Evolutionary conservation across 1,140 invertebrate species (phyloP), one percentile per base, ranked within the genome.

Genomic region (Homalodisca vitripennis): DNA sequence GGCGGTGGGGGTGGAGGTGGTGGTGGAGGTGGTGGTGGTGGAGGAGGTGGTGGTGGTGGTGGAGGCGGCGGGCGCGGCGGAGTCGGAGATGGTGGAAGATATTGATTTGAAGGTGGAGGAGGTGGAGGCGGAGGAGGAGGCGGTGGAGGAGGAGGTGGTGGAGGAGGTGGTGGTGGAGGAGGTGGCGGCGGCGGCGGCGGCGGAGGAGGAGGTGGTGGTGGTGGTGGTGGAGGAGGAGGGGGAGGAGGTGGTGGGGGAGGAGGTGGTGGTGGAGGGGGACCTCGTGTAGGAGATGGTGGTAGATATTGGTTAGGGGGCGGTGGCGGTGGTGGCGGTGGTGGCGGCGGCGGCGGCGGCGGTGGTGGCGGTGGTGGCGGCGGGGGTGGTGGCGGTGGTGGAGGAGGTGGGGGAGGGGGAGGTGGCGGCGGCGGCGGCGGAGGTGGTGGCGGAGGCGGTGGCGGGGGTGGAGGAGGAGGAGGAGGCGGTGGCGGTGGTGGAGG

Each of bases 1-100:
- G 2, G 1, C 17, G 29, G 12, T 22, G 29, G 62, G 17, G 30
- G 29, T 17, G 62, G 13, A 3, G 30, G 13, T 6, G 62, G 30
- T 1, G 13, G 30, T 22, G 62, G 10, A 46, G 3, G 62, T 20
- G 31, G 2, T 27, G 24, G 17, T 53, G 41, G 66, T 22, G 22
- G 66, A 46, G 22, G 34, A 67, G 30, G 20, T 24, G 34, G 34
- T 41, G 46, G 66, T 30, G 41, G 66, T 14, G 30, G 66, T 29
- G 66, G 66, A 29, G 66, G 66, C 13, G 47, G 66, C 22, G 26
- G 47, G 14, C 22, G 66, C 31, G 51, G 34, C n/a, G 47, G 48
- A n/a, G n/a, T n/a, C 24, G 63, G 22, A 30, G 32, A 34, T 34
- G 63, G 63, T n/a, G n/a, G n/a, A n/a, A 26, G 13, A 22, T n/a